Evolutionary conservation across 2,888 invertebrate genomes (phyloP), one percentile per base, ranked within the genome.

Genomic region (Rhorus exstirpatorius): DNA sequence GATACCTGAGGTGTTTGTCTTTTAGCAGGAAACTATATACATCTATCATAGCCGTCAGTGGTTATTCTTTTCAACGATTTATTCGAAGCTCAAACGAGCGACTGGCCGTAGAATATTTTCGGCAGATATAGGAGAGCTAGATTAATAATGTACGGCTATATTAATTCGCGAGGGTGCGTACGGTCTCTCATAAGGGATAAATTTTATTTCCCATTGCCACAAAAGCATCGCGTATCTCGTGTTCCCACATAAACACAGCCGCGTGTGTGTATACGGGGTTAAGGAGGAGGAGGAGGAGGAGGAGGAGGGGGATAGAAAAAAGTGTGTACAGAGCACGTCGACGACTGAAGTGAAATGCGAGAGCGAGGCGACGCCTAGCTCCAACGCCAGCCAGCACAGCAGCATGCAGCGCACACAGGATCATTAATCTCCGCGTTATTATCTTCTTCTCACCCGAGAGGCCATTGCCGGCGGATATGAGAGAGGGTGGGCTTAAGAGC

Each of bases 371-470:
- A 72, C 68, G 31, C 41, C 12, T 8, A 58, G 55, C 44, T 61
- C 58, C 24, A 44, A n/a, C n/a, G n/a, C n/a, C 63, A 24, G 49
- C 44, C 46, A 35, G 46, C 53, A 61, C 24, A 75, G 75, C 49
- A 60, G 49, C 21, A 61, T 49, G 38, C 58, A 53, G 76, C 31
- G 68, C 68, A 63, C 60, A 60, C 75, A 76, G 79, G 71, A 71
- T 79, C 82, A 79, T 83, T 83, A 79, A 83, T 83, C 79, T 83
- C 71, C 71, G 79, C 67, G 82, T 83, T 79, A 83, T 83, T 83
- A 79, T 79, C 82, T 83, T 76, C 79, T 79, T 79, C 82, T 75
- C 75, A 71, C 79, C 65, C 51, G 79, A 67, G 67, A 76, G 72
- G 55, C 71, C 71, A 71, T 79, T 72, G 76, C 82, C 82, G 79